Percentiles rank a stretch among this genome's conserved stretches.
phyloP scores from a whole-genome alignment of 53 echinoderm and acorn worm genomes.

The Temnopleurus reevesii region DNA sequence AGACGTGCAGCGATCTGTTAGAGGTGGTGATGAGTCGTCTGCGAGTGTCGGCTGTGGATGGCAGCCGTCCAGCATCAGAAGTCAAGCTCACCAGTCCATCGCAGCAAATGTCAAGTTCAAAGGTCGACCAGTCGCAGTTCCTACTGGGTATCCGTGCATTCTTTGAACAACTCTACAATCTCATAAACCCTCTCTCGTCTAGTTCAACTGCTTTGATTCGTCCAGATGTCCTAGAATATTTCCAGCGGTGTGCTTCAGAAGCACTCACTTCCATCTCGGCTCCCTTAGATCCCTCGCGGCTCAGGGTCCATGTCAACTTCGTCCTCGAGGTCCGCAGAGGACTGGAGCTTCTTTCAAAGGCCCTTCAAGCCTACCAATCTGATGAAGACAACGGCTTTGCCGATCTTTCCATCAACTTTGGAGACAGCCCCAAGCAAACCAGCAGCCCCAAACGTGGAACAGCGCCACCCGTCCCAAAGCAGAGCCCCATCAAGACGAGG shows the following conservation, averaged over 20 bases:
- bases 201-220: conserved; percentile 65
- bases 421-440: conserved; percentile 35
- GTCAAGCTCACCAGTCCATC: not conserved
- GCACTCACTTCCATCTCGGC: conserved; percentile 62
- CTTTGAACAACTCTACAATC: conserved; percentile 66
- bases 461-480: not conserved
- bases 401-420: conserved; percentile 2
- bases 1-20: conserved; percentile 72
- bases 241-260: conserved; percentile 48
- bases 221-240: conserved; percentile 60
- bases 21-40: conserved; percentile 74
- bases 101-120: conserved; percentile 1
- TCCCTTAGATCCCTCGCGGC: conserved; percentile 62
- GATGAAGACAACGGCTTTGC: not conserved
- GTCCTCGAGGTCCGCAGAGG: conserved; percentile 51
- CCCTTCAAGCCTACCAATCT: conserved; percentile 20
- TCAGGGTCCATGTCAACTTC: conserved; percentile 67
- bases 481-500: conserved; percentile 20
- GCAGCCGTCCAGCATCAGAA: not conserved
- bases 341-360: conserved; percentile 45
- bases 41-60: conserved; percentile 16
- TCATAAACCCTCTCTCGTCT: conserved; percentile 58
- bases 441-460: conserved; percentile 15
- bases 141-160: conserved; percentile 66
- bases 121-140: conserved; percentile 55